These are phyloP conservation scores for Nymphalis urticae DNA, from an alignment of 2,888 invertebrate species.

Conservation along the genomic window DNA sequence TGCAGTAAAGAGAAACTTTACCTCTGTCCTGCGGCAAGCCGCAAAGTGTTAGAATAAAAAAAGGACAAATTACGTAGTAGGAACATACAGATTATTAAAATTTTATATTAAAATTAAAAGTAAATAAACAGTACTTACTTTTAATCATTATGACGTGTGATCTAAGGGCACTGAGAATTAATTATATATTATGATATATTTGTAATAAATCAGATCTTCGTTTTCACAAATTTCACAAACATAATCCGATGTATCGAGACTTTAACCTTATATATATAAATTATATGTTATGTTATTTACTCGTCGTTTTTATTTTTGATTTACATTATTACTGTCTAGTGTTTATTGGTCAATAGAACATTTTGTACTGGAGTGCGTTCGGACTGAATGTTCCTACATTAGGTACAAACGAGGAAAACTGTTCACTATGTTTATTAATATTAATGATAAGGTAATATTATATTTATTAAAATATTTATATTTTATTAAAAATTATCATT, in stretches of 20 bases:
- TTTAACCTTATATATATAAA: neutral
- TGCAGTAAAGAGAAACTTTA: too few species aligned
- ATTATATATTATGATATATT: neutral
- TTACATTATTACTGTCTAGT: slow-evolving; percentile 21
- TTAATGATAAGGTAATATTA: slow-evolving; percentile 9
- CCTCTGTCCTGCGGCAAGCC: too few species aligned
- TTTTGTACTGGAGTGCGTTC: slow-evolving; percentile 27
- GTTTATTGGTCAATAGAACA: slow-evolving; percentile 30
- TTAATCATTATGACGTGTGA: slow-evolving; percentile 27
- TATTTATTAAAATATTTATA: neutral
- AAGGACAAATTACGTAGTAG: too few species aligned
- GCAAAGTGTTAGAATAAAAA: too few species aligned
- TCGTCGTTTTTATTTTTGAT: slow-evolving; percentile 6
- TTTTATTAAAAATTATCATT: neutral
- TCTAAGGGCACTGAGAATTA: neutral
- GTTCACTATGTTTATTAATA: neutral
- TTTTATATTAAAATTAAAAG: neutral
- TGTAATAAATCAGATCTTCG: slow-evolving; percentile 25
- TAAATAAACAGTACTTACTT: slow-evolving; percentile 23
- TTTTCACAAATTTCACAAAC: slow-evolving; percentile 6
- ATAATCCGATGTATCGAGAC: slow-evolving; percentile 11
- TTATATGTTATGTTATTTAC: slow-evolving; percentile 11
- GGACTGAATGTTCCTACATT: slow-evolving; percentile 16
- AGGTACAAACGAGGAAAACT: slow-evolving; percentile 32
- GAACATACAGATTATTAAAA: neutral